Conservation (phyloP, 2,888 invertebrate species). For the Nephrotoma appendiculata region DNA sequence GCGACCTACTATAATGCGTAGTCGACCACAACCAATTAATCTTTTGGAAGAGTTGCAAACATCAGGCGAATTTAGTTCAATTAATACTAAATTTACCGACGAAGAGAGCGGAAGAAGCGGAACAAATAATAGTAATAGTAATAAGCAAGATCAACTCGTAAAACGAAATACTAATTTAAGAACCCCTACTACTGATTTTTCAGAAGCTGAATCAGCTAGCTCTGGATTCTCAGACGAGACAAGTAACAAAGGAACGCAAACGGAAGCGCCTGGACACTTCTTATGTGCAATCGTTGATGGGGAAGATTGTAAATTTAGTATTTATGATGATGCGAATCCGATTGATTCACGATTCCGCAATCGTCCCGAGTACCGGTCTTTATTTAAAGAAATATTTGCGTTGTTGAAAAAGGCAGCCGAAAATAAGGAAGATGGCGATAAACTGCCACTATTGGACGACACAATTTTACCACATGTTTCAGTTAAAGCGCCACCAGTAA, state of each 20-base stretch:
- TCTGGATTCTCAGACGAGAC: constrained; percentile 76
- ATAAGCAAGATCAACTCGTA: constrained; percentile 32
- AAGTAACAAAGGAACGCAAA: constrained; percentile 69
- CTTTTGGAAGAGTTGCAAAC: constrained; percentile 59
- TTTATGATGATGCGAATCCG: constrained; percentile 66
- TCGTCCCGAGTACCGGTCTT: constrained; percentile 63
- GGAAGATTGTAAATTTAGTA: constrained; percentile 72
- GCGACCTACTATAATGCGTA: constrained; percentile 43
- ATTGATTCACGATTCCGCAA: constrained; percentile 71
- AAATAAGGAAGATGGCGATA: constrained; percentile 67
- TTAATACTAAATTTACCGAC: constrained; percentile 47
- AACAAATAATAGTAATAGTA: constrained; percentile 18
- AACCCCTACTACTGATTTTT: constrained; percentile 67
- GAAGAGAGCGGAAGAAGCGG: constrained; percentile 44
- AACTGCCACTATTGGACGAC: constrained; percentile 50
- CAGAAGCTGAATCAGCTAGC: constrained; percentile 72
- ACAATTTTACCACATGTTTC: constrained; percentile 20
- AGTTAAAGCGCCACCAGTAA: constrained; percentile 48
- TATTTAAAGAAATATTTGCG: constrained; percentile 73
- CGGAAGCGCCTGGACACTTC: constrained; percentile 66
- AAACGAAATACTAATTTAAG: constrained; percentile 45
- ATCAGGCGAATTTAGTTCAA: constrained; percentile 55
- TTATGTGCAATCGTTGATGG: constrained; percentile 74
- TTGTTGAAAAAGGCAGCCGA: constrained; percentile 72
- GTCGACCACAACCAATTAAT: constrained; percentile 36